Percentiles rank a stretch among this genome's conserved stretches.
phyloP scores from a whole-genome alignment of 2,888 invertebrate genomes.

The Myopa testacea region DNA sequence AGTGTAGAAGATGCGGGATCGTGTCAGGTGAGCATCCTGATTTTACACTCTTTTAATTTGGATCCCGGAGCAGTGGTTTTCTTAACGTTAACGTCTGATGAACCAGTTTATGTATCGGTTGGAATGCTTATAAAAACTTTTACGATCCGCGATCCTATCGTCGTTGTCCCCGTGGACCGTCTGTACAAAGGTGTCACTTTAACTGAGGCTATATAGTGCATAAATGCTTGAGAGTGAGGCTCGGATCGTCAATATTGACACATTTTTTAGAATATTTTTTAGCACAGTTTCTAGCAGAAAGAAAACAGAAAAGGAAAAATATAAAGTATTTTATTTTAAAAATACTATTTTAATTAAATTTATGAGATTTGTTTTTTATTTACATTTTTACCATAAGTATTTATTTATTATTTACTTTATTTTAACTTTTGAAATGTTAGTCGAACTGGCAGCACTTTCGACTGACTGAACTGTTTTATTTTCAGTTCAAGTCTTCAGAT shows the following conservation, averaged over 20 bases:
- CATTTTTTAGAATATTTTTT: neutral
- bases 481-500: no score
- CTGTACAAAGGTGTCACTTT: conserved; percentile 13
- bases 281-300: neutral
- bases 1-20: conserved; percentile 54
- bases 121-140: conserved; percentile 35
- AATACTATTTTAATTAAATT: no score
- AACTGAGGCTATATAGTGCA: neutral
- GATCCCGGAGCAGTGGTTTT: neutral
- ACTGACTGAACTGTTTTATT: no score
- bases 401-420: no score
- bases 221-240: neutral
- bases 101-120: conserved; percentile 20
- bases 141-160: conserved; percentile 15
- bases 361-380: no score
- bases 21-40: conserved; percentile 59
- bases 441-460: no score
- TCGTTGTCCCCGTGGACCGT: neutral
- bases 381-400: no score
- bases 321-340: no score
- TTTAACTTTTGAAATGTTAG: no score
- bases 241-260: neutral
- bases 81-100: neutral
- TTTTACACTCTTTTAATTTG: conserved; percentile 47
- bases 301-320: neutral